These are phyloP conservation scores for Ennomos erosarius DNA, from an alignment of 2,888 invertebrate genomes.

Conservation along the genomic window DNA sequence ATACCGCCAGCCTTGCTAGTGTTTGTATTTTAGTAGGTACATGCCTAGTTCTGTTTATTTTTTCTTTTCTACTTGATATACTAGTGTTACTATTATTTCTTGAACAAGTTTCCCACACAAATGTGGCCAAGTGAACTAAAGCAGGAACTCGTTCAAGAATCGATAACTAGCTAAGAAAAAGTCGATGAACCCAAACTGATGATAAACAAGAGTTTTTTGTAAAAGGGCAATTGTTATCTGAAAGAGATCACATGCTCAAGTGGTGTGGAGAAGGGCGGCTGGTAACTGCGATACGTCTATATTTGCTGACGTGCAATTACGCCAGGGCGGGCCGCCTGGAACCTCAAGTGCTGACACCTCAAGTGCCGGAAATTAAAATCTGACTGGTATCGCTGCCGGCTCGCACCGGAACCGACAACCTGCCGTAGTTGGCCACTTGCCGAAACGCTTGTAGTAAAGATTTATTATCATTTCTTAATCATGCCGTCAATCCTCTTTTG, in stretches of 20 bases:
- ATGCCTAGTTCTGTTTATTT: too few relatives aligned
- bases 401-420: slow-evolving; percentile 51
- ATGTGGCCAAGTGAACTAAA: too few relatives aligned
- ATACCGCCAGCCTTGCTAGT: slow-evolving; percentile 8
- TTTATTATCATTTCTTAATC: slow-evolving; percentile 13
- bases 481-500: too few relatives aligned
- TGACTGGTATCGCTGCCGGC: slow-evolving; percentile 60
- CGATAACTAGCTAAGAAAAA: slow-evolving; percentile 4
- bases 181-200: slow-evolving; percentile 10
- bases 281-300: slow-evolving; percentile 50
- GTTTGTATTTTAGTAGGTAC: slow-evolving; percentile 9
- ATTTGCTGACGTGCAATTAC: slow-evolving; percentile 66
- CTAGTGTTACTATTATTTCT: too few relatives aligned
- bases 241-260: slow-evolving; percentile 47
- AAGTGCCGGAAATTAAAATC: slow-evolving; percentile 78
- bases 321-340: slow-evolving; percentile 53
- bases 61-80: too few relatives aligned
- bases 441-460: slow-evolving; percentile 6
- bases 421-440: slow-evolving; percentile 43
- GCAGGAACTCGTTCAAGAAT: not conserved
- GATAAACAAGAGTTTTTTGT: slow-evolving; percentile 14
- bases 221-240: slow-evolving; percentile 40
- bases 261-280: slow-evolving; percentile 31
- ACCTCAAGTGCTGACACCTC: slow-evolving; percentile 67
- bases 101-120: too few relatives aligned